phyloP scores from a whole-genome alignment of 2,113 vertebrate species.

The Cranoglanis bouderius region DNA sequence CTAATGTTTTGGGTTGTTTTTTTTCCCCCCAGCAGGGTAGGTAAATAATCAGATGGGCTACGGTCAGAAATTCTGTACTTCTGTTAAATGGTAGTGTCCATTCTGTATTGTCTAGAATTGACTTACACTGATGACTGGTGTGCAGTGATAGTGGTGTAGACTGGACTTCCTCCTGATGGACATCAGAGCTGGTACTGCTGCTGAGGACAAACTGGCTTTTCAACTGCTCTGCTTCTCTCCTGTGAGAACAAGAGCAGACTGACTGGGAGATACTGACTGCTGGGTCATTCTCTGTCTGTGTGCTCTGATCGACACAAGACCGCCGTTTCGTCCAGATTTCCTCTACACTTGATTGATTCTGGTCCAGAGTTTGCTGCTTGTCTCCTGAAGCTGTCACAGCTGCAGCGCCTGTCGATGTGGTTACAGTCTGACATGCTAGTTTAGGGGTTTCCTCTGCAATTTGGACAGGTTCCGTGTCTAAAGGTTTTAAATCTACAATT shows the following conservation, averaged over 20 bases:
- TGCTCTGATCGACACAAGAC: slow-evolving; percentile 38
- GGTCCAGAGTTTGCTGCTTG: no score
- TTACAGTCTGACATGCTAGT: not conserved
- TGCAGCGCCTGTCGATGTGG: not conserved
- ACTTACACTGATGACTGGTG: not conserved
- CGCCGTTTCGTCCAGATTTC: not conserved
- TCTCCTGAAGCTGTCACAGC: not conserved
- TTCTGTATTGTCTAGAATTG: not conserved
- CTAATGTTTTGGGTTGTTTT: no score
- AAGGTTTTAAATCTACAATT: not conserved
- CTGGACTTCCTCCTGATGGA: not conserved
- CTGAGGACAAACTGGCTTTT: not conserved
- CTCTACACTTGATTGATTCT: not conserved
- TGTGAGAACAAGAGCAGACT: slow-evolving; percentile 18
- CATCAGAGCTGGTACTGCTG: not conserved
- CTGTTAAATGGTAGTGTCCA: not conserved
- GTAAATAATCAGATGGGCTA: not conserved
- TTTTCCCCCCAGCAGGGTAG: no score
- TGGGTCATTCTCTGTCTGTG: slow-evolving; percentile 39
- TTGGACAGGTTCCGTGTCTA: not conserved
- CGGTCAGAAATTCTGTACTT: not conserved
- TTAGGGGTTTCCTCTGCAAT: not conserved
- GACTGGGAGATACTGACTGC: not conserved
- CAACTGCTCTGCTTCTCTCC: not conserved
- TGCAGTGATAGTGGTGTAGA: not conserved